phyloP scores from a whole-genome alignment of 1,140 invertebrate species.

The Andricus grossulariae region DNA sequence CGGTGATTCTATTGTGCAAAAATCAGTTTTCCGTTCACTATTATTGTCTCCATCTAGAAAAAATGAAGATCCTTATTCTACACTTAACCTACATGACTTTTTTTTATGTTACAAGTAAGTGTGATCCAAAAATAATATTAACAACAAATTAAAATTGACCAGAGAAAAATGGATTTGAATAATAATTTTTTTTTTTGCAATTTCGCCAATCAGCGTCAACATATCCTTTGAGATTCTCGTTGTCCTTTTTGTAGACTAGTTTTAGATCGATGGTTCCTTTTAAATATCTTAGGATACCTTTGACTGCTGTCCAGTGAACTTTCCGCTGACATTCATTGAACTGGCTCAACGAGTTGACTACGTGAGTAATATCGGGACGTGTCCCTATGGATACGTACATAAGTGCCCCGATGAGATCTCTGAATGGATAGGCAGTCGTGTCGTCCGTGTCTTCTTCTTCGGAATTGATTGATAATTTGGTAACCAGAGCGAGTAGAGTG shows the following conservation, averaged over 20 bases:
- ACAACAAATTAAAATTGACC: no score
- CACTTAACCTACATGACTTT: no score
- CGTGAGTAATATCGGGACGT: constrained; percentile 38
- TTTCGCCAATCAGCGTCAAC: constrained; percentile 57
- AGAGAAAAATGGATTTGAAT: no score
- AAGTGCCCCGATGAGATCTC: constrained; percentile 61
- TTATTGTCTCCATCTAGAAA: no score
- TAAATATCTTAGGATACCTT: constrained; percentile 59
- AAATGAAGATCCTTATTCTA: no score
- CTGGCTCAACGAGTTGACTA: constrained; percentile 66
- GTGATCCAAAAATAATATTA: no score
- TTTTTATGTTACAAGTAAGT: no score
- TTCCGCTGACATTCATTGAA: constrained; percentile 52
- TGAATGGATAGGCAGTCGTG: constrained; percentile 41
- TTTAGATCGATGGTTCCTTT: constrained; percentile 33
- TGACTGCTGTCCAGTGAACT: constrained; percentile 55
- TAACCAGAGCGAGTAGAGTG: constrained; percentile 39
- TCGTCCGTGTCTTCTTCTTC: neutral
- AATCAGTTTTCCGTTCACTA: no score
- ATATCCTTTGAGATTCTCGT: constrained; percentile 13
- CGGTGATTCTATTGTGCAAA: no score
- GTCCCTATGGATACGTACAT: constrained; percentile 47
- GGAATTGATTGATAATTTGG: neutral
- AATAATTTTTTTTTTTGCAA: no score
- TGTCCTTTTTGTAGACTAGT: constrained; percentile 40